Base-by-base conservation (phyloP, 2,888 invertebrate genomes). In the Notocelia uddmanniana region DNA sequence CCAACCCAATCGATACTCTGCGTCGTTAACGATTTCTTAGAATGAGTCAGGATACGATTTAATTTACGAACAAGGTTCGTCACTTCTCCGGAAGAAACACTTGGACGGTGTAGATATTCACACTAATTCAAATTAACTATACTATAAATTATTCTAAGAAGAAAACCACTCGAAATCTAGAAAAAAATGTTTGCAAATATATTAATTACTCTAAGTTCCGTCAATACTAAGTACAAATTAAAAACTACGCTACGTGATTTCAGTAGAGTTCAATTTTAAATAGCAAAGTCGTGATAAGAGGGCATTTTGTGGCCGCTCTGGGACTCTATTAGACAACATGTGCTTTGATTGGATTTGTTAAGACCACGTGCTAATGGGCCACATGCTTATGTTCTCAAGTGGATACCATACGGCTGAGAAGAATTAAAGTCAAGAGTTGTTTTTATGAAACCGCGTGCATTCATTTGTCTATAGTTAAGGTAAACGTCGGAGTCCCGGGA, bases 91-190 rank as follows among this genome's bases (percentile, higher is more conserved):
- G 88, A 89, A 88, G 80, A 74, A 78, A 77, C 86, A 87, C 89
- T 89, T 85, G 77, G 86, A 80, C 85, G 75, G 83, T 86, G 87
- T 80, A 77, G 79, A 85, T 79, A 80, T 81, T 80, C 77, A 82
- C 83, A 82, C 83, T 76, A 78, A 75, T 76, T 68, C 76, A 79
- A 79, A 23, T 13, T 63, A 59, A 41, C 71, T 50, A 34, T 60
- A 26, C 55, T 31, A 68, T 64, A n/a, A 37, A 59, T 50, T 68
- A 3, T 66, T 68, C 26, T 52, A 1, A 71, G 50, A 66, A 52
- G 18, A 21, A 9, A 11, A 31, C 6, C 52, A 52, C 52, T 66
- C 23, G 21, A 60, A 34, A n/a, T 18, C 6, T 23, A 9, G 1
- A 19, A 15, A 11, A 19, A 59, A 66, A 70, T 18, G 8, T 31